Base-by-base conservation (phyloP, 2,797 vertebrate species). In the Amphiprion clarkii region DNA sequence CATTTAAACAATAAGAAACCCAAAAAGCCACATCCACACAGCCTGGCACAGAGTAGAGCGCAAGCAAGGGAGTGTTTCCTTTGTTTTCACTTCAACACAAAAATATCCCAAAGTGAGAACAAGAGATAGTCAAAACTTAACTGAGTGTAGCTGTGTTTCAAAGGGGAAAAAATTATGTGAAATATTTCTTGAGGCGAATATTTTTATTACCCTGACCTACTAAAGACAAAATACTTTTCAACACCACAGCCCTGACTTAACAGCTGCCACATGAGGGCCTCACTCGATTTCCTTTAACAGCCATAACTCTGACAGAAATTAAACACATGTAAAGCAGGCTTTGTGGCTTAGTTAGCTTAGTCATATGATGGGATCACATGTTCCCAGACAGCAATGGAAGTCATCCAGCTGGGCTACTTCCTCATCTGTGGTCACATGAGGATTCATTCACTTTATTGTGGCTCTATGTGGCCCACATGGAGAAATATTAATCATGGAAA, bases 281-380 rank as follows among this genome's bases (percentile, higher is more conserved):
- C 21, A 9, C 4, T 42, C 21, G 33, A 23, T 74, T 62, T 52
- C 44, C 42, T 84, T 75, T 57, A 78, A 82, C 16, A 66, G 66
- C 54, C 60, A 48, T 54, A 39, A 73, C 56, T 21, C 36, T 1
- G 49, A 74, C 60, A 78, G 52, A 84, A 78, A 84, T 61, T 21
- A 71, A 63, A 82, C 57, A 71, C 70, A 83, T 88, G 66, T 67
- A 83, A 69, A 82, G 63, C 60, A 67, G 78, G 39, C 71, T 78
- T 76, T 84, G 79, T 69, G 82, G 71, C 33, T 79, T 54, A 19
- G 58, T 54, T n/a, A 21, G 71, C 83, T 80, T 55, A 80, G 86
- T 92, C 91, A 89, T 85, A 89, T 90, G 89, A 86, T 44, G 76
- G 71, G 33, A 56, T 91, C 90, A 92, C 89, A 90, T 92, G 92